Evolutionary conservation across 2,888 invertebrate species (phyloP), one percentile per base, ranked within the genome.

Genomic region (Ophonus ardosiacus): DNA sequence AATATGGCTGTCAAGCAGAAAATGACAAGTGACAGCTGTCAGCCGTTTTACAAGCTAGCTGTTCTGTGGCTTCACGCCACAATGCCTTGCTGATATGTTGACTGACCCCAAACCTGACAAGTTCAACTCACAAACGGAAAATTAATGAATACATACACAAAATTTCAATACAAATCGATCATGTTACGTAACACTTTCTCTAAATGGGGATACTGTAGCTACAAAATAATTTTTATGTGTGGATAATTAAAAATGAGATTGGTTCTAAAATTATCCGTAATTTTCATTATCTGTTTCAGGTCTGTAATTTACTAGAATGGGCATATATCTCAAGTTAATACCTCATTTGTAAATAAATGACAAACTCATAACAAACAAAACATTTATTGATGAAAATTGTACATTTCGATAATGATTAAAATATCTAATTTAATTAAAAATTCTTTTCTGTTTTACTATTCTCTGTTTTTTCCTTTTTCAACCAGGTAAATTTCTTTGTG

Each of bases 11-110:
- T 87, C 87, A 80, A 85, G 85, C 80, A 71, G 80, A 71, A 85
- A 86, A 84, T 86, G 87, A 87, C 85, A 86, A 85, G 85, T 87
- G 87, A 88, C 88, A 87, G 87, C 82, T 85, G 86, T 85, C 87
- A 87, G 86, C 85, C 86, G 87, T 56, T 78, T 24, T 17, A 43
- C 56, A 57, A 76, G 78, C 78, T 56, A 57, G 71, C 68, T 38
- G 38, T 68, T 24, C 31, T 68, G 68, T 38, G 68, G 68, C n/a
- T 68, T 38, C 31, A 21, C 65, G 43, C 43, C 43, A 51, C 43
- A 51, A 51, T 51, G 43, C 43, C 43, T 51, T 18, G 59, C 59
- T 18, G 8, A 24, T 24, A 13, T 63, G 63, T 71, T 71, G 68
- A 40, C 68, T 71, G 40, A 71, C 43, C 18, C 40, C 40, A 40